Base-by-base conservation (phyloP, 2,888 invertebrate genomes). In the Pseudococcus longispinus region DNA sequence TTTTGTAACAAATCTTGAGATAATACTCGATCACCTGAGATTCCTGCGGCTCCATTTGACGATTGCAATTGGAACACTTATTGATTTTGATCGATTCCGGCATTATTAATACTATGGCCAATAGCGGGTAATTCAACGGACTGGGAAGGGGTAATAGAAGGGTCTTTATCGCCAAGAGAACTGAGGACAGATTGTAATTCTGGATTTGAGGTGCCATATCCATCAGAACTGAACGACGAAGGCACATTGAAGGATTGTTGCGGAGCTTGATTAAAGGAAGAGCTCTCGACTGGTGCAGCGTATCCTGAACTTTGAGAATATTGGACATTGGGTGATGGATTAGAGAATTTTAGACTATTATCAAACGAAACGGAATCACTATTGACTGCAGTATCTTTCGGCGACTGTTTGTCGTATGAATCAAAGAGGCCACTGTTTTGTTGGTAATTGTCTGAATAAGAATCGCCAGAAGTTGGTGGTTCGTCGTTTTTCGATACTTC, bases 1-100 rank as follows among this genome's bases (percentile, higher is more conserved):
- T 96, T 95, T 90, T 96, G 95, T 1, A 96, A 90, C 0, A 96
- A 91, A 1, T 95, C 96, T 90, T 96, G 94, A 0, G 95, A 95
- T 0, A 96, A 91, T 0, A 96, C 92, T 90, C 96, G 95, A 18
- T 95, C 94, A 89, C 96, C 96, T 15, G 95, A 93, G 29, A 90
- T 92, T 88, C 92, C 87, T 65, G 85, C 83, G 6, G 60, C 26
- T 13, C 87, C 88, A 23, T 44, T 74, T 60, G 95, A 94, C 0
- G 95, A 92, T 89, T 95, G 95, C 83, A 96, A 95, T 90, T 96
- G 95, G 18, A 96, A 91, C 0, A 94, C 94, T 90, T 95, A 96
- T 3, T 93, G 93, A 1, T 94, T 94, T 20, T 92, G 91, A 37
- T 93, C 88, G 8, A 90, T 90, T 8, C 70, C 70, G 11, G 60